Base-by-base conservation (phyloP, 1,140 invertebrate genomes). In the Dreissena rostriformis region DNA sequence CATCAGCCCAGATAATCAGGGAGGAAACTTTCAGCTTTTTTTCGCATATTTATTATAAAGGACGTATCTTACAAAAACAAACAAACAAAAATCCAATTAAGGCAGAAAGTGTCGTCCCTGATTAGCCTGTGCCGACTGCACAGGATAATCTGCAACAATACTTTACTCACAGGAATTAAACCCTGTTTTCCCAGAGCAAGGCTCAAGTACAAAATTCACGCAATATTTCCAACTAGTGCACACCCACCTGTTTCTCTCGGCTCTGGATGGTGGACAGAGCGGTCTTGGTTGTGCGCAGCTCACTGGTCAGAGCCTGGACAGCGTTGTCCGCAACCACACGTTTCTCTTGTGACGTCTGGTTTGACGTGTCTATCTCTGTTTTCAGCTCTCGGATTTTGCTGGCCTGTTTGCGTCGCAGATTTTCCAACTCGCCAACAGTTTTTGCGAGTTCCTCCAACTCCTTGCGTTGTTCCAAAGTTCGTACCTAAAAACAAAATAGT, bases 291-390 rank as follows among this genome's bases (percentile, higher is more conserved):
- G 91, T 91, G 39, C 90, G 81, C n/a, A 94, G 88, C 86, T 94
- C 93, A 87, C 92, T 91, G 72, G 90, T 91, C 22, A 94, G 86
- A 11, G 92, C 91, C n/a, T 93, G 93, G 26, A 94, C 90, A 24
- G 93, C 91, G 73, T 92, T 92, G 53, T 93, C 90, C 11, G 92
- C 86, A 10, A 91, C 88, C 11, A 89, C 81, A 22, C 83, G 75
- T 67, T 91, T 92, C 77, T 93, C 91, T 53, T 88, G 82, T 0
- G 67, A 71, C 11, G 90, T 76, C 8, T 85, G 80, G 26, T 88
- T 91, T 11, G 74, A 76, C 4, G 29, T 55, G 22, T 91, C 78
- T 11, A 92, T 74, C 28, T 91, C 87, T 5, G 87, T 81, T 72
- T 92, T 93, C 26, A 94, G 82, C 8, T 86, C 75, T 10, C 87